These are phyloP conservation scores for Oreotrochilus melanogaster DNA, from an alignment of 2,113 vertebrate genomes.

Conservation along the genomic window DNA sequence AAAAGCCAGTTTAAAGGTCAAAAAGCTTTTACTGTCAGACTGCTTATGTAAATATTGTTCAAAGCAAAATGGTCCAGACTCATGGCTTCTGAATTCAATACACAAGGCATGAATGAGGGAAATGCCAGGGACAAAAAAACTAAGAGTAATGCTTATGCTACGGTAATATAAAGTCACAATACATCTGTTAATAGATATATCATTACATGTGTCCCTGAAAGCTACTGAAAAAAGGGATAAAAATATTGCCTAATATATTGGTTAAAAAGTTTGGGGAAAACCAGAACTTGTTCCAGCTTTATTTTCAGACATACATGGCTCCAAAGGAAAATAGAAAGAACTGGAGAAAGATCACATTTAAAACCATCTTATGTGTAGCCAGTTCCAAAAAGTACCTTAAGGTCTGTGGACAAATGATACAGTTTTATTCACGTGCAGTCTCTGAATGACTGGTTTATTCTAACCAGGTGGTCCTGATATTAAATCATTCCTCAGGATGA, in stretches of 20 bases:
- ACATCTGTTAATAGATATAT: conserved; percentile 80
- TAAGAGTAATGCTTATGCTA: conserved; percentile 21
- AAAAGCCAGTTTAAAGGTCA: conserved; percentile 47
- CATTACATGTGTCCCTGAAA: conserved; percentile 79
- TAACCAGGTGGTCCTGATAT: neutral
- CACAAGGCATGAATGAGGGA: neutral
- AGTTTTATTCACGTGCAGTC: neutral
- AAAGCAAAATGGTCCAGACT: neutral
- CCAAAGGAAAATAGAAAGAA: neutral
- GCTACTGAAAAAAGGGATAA: neutral
- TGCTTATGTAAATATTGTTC: conserved; percentile 21
- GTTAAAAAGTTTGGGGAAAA: conserved; percentile 47
- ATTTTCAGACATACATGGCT: neutral
- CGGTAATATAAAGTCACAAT: conserved; percentile 73
- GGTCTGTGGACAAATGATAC: rapidly evolving
- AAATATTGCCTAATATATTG: conserved; percentile 66
- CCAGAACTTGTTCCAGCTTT: neutral
- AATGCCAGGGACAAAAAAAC: neutral
- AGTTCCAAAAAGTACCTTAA: neutral
- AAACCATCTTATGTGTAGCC: neutral
- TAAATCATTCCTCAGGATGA: neutral
- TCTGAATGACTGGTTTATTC: neutral
- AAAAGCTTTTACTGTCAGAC: neutral
- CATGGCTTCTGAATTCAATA: neutral
- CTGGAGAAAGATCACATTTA: neutral